A percentile compares a stretch with the other conserved stretches of the same genome.
phyloP scores from a whole-genome alignment of 2,888 invertebrate species.

The Capitulum mitella region DNA sequence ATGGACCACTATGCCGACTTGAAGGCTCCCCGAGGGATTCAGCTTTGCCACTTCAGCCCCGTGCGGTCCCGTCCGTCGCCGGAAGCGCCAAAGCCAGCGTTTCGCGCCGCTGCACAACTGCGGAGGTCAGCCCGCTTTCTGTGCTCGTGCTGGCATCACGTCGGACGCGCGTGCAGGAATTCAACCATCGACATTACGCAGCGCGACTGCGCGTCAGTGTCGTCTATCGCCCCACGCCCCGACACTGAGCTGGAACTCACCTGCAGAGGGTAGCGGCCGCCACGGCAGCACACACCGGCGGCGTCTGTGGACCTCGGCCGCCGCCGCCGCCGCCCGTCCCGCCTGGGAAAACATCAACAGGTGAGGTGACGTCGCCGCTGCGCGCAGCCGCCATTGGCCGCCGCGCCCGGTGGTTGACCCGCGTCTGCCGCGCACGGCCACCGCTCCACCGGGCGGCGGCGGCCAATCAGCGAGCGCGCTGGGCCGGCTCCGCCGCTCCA shows the following conservation, averaged over 20 bases:
- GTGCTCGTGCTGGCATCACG: no score
- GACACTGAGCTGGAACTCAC: background rate
- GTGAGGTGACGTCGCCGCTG: background rate
- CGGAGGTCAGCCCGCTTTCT: background rate
- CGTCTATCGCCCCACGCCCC: no score
- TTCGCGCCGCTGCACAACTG: background rate
- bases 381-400: background rate
- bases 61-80: no score
- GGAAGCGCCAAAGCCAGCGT: background rate
- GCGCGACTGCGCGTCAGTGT: no score
- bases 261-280: background rate
- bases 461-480: background rate
- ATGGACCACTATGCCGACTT: background rate
- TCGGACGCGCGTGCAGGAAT: no score
- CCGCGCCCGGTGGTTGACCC: constrained; percentile 21
- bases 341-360: constrained; percentile 10
- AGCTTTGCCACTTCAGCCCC: no score
- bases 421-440: background rate
- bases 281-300: background rate
- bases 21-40: no score
- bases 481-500: background rate
- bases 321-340: background rate
- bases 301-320: background rate
- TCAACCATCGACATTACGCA: no score
- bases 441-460: constrained; percentile 1